A percentile compares a stretch with the other conserved stretches of the same genome.
Evolutionary conservation across 1,140 invertebrate genomes (phyloP).

Genomic region (Dermatophagoides farinae): DNA sequence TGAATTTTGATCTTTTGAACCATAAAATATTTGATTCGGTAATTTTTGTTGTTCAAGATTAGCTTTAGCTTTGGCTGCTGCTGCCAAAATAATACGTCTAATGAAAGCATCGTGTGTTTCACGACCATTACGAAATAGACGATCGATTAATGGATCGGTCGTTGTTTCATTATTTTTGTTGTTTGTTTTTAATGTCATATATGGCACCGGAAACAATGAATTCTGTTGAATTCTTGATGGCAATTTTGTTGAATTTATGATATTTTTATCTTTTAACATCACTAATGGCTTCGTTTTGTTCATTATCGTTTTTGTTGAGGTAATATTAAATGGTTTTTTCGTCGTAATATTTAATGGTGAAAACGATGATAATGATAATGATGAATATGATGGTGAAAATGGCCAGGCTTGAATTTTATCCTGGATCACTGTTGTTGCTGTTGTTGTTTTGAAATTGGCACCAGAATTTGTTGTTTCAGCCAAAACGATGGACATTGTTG

Average conservation of each 20-base stretch:
- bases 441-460: not conserved
- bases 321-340: not conserved
- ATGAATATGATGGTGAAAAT: too few species aligned
- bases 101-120: constrained; percentile 1
- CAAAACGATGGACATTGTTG: not conserved
- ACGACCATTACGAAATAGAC: not conserved
- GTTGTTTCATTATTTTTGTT: not conserved
- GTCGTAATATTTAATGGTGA: too few species aligned
- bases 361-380: too few species aligned
- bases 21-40: too few species aligned
- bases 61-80: not conserved
- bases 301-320: not conserved
- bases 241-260: too few species aligned
- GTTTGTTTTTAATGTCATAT: not conserved
- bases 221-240: too few species aligned
- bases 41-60: not conserved
- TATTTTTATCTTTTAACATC: not conserved
- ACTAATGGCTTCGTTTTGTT: not conserved
- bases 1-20: too few species aligned
- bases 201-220: too few species aligned
- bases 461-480: not conserved
- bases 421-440: too few species aligned
- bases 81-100: not conserved
- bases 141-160: not conserved
- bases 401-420: too few species aligned